A percentile compares a stretch with the other conserved stretches of the same genome.
Conservation (phyloP, 2,888 invertebrate genomes). For the Himalopsyche anomala region DNA sequence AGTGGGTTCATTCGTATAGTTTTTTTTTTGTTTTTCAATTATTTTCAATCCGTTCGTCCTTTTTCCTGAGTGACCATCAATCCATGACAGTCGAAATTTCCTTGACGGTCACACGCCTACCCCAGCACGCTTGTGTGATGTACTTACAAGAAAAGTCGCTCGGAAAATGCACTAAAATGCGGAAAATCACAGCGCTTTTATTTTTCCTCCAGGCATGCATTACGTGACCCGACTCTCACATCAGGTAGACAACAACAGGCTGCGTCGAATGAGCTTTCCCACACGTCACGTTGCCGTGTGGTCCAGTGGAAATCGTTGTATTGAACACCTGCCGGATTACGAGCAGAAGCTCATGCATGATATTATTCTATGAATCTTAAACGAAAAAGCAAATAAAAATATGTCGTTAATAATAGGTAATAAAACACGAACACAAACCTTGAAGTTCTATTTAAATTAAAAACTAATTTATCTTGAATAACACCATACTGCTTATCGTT, state of each 20-base stretch:
- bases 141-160: constrained; percentile 34
- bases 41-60: too few relatives aligned
- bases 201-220: constrained; percentile 15
- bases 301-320: constrained; percentile 10
- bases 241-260: constrained; percentile 34
- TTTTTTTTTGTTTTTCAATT: too few relatives aligned
- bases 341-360: too few relatives aligned
- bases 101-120: background rate
- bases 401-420: too few relatives aligned
- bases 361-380: too few relatives aligned
- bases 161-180: constrained; percentile 28
- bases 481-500: too few relatives aligned
- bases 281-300: background rate
- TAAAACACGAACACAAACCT: too few relatives aligned
- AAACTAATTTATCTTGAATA: too few relatives aligned
- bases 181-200: constrained; percentile 28
- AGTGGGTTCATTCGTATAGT: too few relatives aligned
- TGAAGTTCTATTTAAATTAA: too few relatives aligned
- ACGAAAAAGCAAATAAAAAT: too few relatives aligned
- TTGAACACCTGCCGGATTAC: too few relatives aligned
- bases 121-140: background rate
- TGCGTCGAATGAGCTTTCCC: constrained; percentile 8
- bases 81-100: background rate
- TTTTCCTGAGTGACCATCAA: background rate
- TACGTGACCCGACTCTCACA: constrained; percentile 22